Percentiles rank a stretch among this genome's conserved stretches.
phyloP scores from a whole-genome alignment of 1,140 invertebrate species.

The Ceratosolen solmsi region DNA sequence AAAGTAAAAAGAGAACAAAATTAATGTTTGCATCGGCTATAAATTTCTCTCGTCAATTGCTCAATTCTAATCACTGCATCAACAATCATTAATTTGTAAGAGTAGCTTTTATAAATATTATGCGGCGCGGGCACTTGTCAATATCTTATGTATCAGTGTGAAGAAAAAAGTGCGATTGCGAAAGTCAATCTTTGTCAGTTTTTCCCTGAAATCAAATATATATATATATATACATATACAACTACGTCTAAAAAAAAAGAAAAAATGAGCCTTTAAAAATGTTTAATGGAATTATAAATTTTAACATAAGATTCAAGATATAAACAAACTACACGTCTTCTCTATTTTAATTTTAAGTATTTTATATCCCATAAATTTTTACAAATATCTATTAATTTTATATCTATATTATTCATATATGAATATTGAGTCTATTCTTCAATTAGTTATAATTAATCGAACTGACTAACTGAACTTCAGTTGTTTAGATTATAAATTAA shows the following conservation, averaged over 20 bases:
- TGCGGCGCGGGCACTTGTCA: constrained; percentile 46
- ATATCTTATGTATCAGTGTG: constrained; percentile 44
- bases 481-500: no score
- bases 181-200: constrained; percentile 57
- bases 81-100: constrained; percentile 68
- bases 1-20: not conserved
- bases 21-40: constrained; percentile 16
- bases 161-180: constrained; percentile 53
- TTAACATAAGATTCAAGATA: not conserved
- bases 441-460: no score
- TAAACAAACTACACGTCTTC: no score
- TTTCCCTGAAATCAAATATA: constrained; percentile 50
- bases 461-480: no score
- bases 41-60: constrained; percentile 58
- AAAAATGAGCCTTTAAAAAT: constrained; percentile 20
- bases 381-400: no score
- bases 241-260: not conserved
- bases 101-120: constrained; percentile 66
- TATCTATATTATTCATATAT: no score
- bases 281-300: not conserved
- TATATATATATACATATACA: no score
- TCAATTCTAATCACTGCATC: constrained; percentile 60
- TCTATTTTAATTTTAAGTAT: no score
- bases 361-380: no score
- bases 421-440: no score